Evolutionary conservation across 2,888 invertebrate species (phyloP), one percentile per base, ranked within the genome.

Genomic region (Ormyrus labotus): DNA sequence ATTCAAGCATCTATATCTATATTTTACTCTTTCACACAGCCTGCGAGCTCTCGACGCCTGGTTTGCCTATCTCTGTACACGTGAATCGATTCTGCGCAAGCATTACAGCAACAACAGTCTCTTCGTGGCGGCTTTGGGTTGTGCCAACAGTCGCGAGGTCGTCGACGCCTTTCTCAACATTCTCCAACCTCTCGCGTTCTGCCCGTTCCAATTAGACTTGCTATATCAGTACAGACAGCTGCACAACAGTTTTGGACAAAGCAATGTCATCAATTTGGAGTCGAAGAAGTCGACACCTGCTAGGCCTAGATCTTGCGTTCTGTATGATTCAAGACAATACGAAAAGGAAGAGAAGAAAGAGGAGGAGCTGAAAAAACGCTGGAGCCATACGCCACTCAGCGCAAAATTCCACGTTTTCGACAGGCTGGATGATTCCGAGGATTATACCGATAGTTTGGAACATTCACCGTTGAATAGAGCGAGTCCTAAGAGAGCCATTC

Each of bases 21-120:
- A 8, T 51, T 45, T 70, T 63, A 34, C 19, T 77, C 55, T 19
- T 55, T 82, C 89, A 89, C 45, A 78, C 92, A 96, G 95, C 91
- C 94, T 96, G 76, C 93, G 96, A 84, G 96, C 97, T n/a, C 92
- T 98, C 85, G 97, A 97, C 87, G 96, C 97, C 53, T 98, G 97
- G 97, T 93, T 96, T 83, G 95, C 96, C 78, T 97, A 96, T 89
- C 92, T 97, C 73, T 93, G 96, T 84, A 96, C 96, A 11, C 93
- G 97, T 83, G 97, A 97, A 89, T 95, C 95, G 19, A 93, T 97
- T 19, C 92, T 97, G 71, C 93, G 94, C 61, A 96, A 95, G 87
- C 96, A 97, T 89, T 98, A 97, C 91, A 93, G 93, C 5, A 92
- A 94, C 8, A 94, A 94, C 86, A 95, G 96, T 68, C 92, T 97